Evolutionary conservation across 2,797 vertebrate genomes (phyloP).

Genomic region (Chaetophractus vellerosus): DNA sequence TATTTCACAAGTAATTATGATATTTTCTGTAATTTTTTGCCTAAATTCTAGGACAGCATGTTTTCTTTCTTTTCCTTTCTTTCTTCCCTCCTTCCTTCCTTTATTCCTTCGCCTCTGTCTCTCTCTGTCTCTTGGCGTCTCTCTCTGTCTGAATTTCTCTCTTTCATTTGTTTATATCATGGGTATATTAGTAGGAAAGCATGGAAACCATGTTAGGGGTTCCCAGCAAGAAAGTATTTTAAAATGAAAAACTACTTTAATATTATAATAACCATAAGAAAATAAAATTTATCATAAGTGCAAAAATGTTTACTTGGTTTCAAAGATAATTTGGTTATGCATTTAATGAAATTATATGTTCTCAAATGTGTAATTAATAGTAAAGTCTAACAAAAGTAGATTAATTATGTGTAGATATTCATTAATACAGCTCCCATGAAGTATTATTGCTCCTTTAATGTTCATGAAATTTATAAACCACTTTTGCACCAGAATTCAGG

Average conservation of each 20-base stretch:
- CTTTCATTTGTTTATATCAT: neutral
- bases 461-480: neutral
- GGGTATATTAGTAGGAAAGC: neutral
- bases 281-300: neutral
- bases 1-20: neutral
- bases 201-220: neutral
- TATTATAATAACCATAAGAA: neutral
- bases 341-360: neutral
- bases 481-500: neutral
- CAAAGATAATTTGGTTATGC: neutral
- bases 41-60: neutral
- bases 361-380: neutral
- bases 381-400: neutral
- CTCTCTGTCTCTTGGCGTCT: no score
- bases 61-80: neutral
- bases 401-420: neutral
- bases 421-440: neutral
- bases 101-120: no score
- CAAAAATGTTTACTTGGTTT: neutral
- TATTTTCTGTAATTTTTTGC: neutral
- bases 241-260: neutral
- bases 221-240: neutral
- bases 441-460: neutral
- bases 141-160: no score
- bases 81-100: no score